These are phyloP conservation scores for Ascidia mentula DNA, from an alignment of 23 tunicate species.

Conservation along the genomic window DNA sequence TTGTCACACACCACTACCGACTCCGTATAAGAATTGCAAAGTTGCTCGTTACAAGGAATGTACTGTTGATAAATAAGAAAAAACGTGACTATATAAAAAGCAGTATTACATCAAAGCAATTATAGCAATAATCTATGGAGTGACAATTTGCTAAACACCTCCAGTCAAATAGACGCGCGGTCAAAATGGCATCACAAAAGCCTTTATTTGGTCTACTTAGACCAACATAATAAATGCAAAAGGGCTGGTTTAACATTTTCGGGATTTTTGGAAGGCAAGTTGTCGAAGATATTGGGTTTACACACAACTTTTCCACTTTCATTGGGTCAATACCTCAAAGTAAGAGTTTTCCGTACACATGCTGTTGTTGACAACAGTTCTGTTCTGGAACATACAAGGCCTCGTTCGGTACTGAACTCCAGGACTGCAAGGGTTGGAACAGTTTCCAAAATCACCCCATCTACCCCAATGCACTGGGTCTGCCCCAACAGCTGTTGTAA, in stretches of 20 bases:
- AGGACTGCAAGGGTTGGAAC: background rate
- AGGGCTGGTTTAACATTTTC: too few species aligned
- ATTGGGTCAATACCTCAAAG: background rate
- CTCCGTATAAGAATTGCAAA: background rate
- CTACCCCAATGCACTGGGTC: background rate
- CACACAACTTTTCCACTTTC: too few species aligned
- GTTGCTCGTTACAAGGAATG: background rate
- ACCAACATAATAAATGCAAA: too few species aligned
- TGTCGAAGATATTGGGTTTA: too few species aligned
- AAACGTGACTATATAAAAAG: too few species aligned
- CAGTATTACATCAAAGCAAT: too few species aligned
- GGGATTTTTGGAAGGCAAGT: too few species aligned
- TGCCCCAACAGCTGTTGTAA: background rate
- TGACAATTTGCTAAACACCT: too few species aligned
- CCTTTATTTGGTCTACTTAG: too few species aligned
- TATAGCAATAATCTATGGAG: too few species aligned
- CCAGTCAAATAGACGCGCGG: too few species aligned
- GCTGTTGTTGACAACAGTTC: background rate
- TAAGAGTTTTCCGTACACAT: background rate
- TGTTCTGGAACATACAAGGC: background rate
- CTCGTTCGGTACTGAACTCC: background rate
- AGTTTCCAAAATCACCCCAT: background rate
- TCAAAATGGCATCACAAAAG: too few species aligned
- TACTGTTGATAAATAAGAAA: background rate
- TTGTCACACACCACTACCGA: background rate